Percentiles rank a stretch among this genome's conserved stretches.
These are phyloP conservation scores for Nothobranchius kuhntae DNA, from an alignment of 2,113 vertebrate genomes.

Conservation along the genomic window DNA sequence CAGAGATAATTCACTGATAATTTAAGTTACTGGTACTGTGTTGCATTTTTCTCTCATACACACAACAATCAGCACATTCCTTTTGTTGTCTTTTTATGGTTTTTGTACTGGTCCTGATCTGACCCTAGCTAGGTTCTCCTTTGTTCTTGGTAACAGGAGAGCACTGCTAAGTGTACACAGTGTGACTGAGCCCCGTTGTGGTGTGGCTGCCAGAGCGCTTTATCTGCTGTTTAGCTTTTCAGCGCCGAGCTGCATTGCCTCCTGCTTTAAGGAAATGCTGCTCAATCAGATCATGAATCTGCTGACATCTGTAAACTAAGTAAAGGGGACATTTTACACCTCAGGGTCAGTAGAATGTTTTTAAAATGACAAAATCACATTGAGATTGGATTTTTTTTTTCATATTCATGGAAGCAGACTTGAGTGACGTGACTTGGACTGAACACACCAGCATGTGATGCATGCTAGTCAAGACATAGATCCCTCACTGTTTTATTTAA, in stretches of 20 bases:
- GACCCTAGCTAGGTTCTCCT: constrained; percentile 77
- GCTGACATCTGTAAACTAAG: constrained; percentile 35
- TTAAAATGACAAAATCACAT: not conserved
- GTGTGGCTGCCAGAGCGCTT: constrained; percentile 68
- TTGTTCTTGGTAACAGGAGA: constrained; percentile 79
- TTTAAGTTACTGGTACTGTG: constrained; percentile 74
- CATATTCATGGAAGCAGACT: too few relatives aligned
- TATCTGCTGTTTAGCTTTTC: constrained; percentile 61
- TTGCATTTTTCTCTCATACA: constrained; percentile 56
- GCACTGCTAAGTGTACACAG: constrained; percentile 74
- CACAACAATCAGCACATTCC: constrained; percentile 68
- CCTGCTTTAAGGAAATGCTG: constrained; percentile 56
- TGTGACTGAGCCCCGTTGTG: constrained; percentile 73
- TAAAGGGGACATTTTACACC: constrained; percentile 30
- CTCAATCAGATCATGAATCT: constrained; percentile 59
- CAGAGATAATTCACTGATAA: constrained; percentile 74
- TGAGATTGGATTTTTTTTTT: too few relatives aligned
- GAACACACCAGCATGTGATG: not conserved
- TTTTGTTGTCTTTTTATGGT: constrained; percentile 71
- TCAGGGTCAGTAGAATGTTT: not conserved
- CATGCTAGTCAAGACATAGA: too few relatives aligned
- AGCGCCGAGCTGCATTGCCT: constrained; percentile 31
- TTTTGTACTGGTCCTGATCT: constrained; percentile 67
- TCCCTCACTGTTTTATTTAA: too few relatives aligned
- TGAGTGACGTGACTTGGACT: too few relatives aligned